Evolutionary conservation across 2,797 vertebrate species (phyloP).

Genomic region (Sebastes hopkinsi): DNA sequence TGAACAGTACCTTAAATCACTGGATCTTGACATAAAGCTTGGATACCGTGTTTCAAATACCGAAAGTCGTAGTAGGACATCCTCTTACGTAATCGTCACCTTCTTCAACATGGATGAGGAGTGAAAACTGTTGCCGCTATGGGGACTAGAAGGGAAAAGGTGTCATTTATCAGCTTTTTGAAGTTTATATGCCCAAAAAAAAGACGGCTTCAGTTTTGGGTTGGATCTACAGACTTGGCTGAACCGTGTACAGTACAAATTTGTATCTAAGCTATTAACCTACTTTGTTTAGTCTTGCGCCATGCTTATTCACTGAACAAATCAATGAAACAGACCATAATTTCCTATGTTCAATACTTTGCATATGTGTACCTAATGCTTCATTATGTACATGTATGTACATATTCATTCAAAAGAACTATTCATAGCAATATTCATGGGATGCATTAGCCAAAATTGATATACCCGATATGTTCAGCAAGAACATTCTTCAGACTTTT

Average conservation of each 20-base stretch:
- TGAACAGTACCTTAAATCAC: slow-evolving; percentile 38
- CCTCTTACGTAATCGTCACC: slow-evolving; percentile 44
- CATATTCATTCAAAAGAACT: slow-evolving; percentile 75
- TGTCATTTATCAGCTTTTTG: slow-evolving; percentile 80
- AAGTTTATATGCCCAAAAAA: slow-evolving; percentile 79
- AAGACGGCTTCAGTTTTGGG: slow-evolving; percentile 69
- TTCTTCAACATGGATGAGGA: slow-evolving; percentile 40
- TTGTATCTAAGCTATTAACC: slow-evolving; percentile 88
- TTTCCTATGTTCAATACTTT: slow-evolving; percentile 75
- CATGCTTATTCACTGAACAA: slow-evolving; percentile 82
- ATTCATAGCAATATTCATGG: slow-evolving; percentile 84
- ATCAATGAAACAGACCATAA: slow-evolving; percentile 71
- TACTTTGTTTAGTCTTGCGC: slow-evolving; percentile 86
- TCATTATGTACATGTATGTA: slow-evolving; percentile 85
- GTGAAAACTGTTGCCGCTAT: slow-evolving; percentile 36
- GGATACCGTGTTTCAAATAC: slow-evolving; percentile 49
- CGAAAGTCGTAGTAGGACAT: slow-evolving; percentile 50
- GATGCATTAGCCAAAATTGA: slow-evolving; percentile 79
- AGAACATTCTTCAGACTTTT: slow-evolving; percentile 66
- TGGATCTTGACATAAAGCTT: slow-evolving; percentile 51
- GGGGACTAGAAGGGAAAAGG: slow-evolving; percentile 52
- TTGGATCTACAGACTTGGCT: slow-evolving; percentile 77
- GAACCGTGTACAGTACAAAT: slow-evolving; percentile 86
- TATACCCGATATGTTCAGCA: slow-evolving; percentile 67
- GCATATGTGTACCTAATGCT: slow-evolving; percentile 86